Conservation (phyloP, 2,113 vertebrate genomes). For the Morone chrysops region DNA sequence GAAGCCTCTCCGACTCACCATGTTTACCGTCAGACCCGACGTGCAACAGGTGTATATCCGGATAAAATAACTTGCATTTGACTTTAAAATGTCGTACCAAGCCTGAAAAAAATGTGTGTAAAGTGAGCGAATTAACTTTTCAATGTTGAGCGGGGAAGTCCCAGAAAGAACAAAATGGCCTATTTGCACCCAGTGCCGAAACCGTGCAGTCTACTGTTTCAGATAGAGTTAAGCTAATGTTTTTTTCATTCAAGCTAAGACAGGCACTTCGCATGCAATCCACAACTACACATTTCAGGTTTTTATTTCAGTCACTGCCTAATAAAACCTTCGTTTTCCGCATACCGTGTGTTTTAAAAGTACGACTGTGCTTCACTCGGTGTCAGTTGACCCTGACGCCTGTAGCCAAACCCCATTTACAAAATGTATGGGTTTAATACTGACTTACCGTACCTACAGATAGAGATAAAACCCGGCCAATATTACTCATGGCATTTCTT, state of each 20-base stretch:
- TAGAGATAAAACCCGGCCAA: background rate
- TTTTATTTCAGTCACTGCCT: background rate
- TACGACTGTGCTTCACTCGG: too few species aligned
- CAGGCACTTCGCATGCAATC: background rate
- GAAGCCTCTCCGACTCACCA: background rate
- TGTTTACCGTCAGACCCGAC: background rate
- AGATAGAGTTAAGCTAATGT: background rate
- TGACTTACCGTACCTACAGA: background rate
- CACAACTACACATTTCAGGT: background rate
- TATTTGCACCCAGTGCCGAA: background rate
- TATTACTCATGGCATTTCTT: too few species aligned
- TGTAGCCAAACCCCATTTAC: background rate
- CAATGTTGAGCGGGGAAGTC: background rate
- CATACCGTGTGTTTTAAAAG: background rate
- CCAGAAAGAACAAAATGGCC: conserved; percentile 45
- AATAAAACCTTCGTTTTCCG: background rate
- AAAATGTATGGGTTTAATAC: background rate
- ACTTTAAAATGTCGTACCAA: background rate
- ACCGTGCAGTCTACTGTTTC: background rate
- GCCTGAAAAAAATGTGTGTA: background rate
- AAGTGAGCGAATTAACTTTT: background rate
- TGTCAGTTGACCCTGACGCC: background rate
- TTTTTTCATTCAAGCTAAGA: background rate
- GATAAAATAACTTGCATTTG: background rate
- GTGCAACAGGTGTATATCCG: conserved; percentile 46